A percentile compares a stretch with the other conserved stretches of the same genome.
These are phyloP conservation scores for Lophius piscatorius DNA, from an alignment of 2,113 vertebrate species.

Conservation along the genomic window DNA sequence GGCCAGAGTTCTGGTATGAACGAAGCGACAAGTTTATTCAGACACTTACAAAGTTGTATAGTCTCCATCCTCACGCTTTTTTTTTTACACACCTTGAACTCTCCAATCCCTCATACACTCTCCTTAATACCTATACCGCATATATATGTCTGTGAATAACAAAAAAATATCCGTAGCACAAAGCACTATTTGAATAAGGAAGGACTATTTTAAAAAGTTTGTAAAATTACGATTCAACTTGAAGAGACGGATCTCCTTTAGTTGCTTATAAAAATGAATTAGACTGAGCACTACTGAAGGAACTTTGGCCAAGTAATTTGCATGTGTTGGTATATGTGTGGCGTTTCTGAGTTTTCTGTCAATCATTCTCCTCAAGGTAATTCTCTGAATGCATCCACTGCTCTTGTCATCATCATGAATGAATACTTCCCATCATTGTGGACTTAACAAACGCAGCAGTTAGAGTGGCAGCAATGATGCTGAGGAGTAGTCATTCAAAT, in stretches of 20 bases:
- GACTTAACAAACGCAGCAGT: slow-evolving; percentile 8
- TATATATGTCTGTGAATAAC: too few species aligned
- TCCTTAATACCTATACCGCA: slow-evolving; percentile 28
- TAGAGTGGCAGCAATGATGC: background rate
- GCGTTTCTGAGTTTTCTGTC: background rate
- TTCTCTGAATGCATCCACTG: background rate
- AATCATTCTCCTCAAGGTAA: background rate
- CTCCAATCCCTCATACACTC: slow-evolving; percentile 37
- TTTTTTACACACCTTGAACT: slow-evolving; percentile 57
- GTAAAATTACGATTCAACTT: slow-evolving; percentile 44
- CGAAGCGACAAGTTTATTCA: slow-evolving; percentile 44
- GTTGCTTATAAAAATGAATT: slow-evolving; percentile 20
- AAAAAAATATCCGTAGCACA: slow-evolving; percentile 37
- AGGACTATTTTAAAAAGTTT: slow-evolving; percentile 45
- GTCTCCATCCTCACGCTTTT: slow-evolving; percentile 24
- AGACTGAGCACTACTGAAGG: background rate
- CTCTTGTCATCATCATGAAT: slow-evolving; percentile 29
- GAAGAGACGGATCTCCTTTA: slow-evolving; percentile 6
- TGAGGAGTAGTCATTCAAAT: too few species aligned
- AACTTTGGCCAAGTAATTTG: slow-evolving; percentile 12
- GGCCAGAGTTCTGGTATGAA: slow-evolving; percentile 87
- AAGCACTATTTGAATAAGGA: slow-evolving; percentile 62
- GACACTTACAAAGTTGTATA: slow-evolving; percentile 22
- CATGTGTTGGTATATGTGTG: slow-evolving; percentile 8
- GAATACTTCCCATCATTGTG: background rate